phyloP scores from a whole-genome alignment of 2,797 vertebrate species.

The Arvicola amphibius region DNA sequence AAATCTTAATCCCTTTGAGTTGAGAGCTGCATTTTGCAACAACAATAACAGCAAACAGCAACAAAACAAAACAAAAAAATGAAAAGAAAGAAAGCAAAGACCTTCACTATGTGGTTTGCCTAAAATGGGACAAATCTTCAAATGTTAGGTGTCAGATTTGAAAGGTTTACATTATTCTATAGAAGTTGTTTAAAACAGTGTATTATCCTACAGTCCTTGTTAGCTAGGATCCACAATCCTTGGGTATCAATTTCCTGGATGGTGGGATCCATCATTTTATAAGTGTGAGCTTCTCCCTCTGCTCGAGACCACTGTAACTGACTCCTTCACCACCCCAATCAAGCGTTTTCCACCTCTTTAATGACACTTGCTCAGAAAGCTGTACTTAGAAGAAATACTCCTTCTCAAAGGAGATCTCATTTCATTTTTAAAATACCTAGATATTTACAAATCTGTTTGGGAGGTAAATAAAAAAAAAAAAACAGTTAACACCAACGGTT shows the following conservation, averaged over 20 bases:
- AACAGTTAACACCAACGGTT: neutral
- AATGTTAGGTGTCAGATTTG: neutral
- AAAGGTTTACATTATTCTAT: neutral
- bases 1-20: neutral
- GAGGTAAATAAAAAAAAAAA: neutral
- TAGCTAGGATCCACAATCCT: neutral
- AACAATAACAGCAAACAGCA: neutral
- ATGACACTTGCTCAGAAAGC: neutral
- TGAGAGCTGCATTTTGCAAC: neutral
- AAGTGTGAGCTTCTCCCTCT: neutral
- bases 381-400: neutral
- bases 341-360: neutral
- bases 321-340: neutral
- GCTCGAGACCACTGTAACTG: neutral
- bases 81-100: neutral
- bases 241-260: neutral
- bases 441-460: constrained; percentile 3
- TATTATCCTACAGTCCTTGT: neutral
- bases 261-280: neutral
- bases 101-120: neutral
- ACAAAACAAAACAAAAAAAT: neutral
- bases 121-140: neutral
- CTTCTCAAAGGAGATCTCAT: neutral
- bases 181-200: neutral
- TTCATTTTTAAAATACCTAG: neutral